Evolutionary conservation across 1,140 invertebrate genomes (phyloP), one percentile per base, ranked within the genome.

Genomic region (Anoplolepis gracilipes): DNA sequence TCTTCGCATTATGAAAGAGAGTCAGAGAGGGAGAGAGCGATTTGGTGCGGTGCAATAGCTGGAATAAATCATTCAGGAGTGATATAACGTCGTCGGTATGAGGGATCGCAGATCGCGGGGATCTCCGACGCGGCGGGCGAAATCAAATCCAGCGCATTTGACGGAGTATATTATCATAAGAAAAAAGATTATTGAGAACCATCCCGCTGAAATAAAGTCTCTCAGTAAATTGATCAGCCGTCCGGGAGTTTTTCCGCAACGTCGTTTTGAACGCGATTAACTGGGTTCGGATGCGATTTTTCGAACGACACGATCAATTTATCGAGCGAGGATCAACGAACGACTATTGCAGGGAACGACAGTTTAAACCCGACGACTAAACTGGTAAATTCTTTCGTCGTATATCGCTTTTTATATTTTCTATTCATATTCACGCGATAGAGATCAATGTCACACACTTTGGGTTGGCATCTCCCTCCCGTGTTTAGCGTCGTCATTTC

Each of bases 1-100:
- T 88, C 88, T 86, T 86, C 61, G 84, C 73, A 61, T 81, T 76
- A 75, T 67, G 61, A 84, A 64, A 69, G 59, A 82, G 65, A 61
- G 28, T 7, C 25, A 42, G 67, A 82, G 25, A 28, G 36, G 59
- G 53, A 70, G 10, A 39, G 42, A 64, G 61, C 42, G 70, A 75
- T 70, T 53, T 42, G 53, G 70, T 33, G 53, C 22, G 64, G 64
- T 10, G 49, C 72, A 84, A 88, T 85, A 42, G 87, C 59, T 11
- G 39, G 57, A 70, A 85, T 85, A 89, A 88, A 85, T 88, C 82
- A 75, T 61, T 28, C 33, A 39, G 61, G 46, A 70, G 28, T 72
- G 69, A 65, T 64, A 69, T 81, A 88, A 76, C 62, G 62, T 61
- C 70, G 69, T 42, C 62, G 33, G 42, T 59, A 30, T 22, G 22